Conservation (phyloP, 2,113 vertebrate genomes). For the Pelobates fuscus region DNA sequence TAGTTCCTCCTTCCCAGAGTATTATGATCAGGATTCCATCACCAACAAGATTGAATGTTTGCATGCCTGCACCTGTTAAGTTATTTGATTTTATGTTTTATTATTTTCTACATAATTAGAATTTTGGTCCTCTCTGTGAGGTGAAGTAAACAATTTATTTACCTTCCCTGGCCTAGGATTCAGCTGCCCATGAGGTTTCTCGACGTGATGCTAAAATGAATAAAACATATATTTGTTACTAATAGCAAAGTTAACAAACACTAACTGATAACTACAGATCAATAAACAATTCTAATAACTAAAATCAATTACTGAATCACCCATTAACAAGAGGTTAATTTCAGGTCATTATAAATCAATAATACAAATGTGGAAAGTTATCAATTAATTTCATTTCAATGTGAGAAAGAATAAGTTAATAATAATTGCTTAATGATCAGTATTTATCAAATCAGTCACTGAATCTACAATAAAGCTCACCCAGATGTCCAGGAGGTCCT, state of each 20-base stretch:
- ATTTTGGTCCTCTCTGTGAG: too few relatives aligned
- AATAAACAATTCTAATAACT: background rate
- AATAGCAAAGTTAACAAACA: background rate
- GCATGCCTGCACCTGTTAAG: too few relatives aligned
- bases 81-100: too few relatives aligned
- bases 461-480: slow-evolving; percentile 68
- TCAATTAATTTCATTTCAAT: too few relatives aligned
- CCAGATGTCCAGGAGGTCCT: slow-evolving; percentile 67
- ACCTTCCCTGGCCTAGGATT: slow-evolving; percentile 94
- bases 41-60: background rate
- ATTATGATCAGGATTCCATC: background rate
- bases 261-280: background rate
- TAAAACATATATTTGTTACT: background rate
- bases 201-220: slow-evolving; percentile 64
- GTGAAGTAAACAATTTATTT: slow-evolving; percentile 21
- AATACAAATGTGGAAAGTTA: background rate
- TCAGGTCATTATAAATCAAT: background rate
- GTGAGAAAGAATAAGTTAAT: background rate
- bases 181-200: slow-evolving; percentile 78
- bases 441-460: background rate
- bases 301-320: background rate
- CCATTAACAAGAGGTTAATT: background rate
- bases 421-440: background rate
- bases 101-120: too few relatives aligned
- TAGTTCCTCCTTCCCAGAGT: background rate